phyloP scores from a whole-genome alignment of 2,888 invertebrate genomes.

The Strigamia maritima region DNA sequence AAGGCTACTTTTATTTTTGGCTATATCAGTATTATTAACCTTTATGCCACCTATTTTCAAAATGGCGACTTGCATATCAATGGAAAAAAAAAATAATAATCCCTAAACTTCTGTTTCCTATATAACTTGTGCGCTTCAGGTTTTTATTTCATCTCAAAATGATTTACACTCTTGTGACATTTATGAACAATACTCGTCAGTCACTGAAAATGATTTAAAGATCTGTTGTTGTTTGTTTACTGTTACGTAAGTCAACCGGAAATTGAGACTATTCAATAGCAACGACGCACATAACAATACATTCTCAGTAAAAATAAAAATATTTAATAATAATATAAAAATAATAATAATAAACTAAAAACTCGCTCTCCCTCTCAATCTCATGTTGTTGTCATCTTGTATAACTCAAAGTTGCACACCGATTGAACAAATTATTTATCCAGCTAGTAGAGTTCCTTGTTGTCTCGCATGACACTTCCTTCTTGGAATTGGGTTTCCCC shows the following conservation, averaged over 20 bases:
- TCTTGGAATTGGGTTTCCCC: slow-evolving; percentile 1
- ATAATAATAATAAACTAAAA: too few species aligned
- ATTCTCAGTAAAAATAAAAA: too few species aligned
- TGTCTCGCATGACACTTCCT: slow-evolving; percentile 20
- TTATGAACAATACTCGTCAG: neutral
- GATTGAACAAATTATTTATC: slow-evolving; percentile 5
- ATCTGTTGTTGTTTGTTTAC: slow-evolving; percentile 6
- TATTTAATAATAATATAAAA: too few species aligned
- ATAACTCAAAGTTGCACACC: neutral
- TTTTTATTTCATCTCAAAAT: neutral
- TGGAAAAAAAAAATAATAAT: neutral
- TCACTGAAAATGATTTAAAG: slow-evolving; percentile 12
- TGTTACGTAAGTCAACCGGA: neutral
- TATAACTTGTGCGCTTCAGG: neutral
- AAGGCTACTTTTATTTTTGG: slow-evolving; percentile 18
- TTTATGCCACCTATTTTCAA: neutral
- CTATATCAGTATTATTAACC: neutral
- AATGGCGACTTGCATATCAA: neutral
- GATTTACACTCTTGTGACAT: slow-evolving; percentile 11
- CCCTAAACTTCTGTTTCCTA: neutral
- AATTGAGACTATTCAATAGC: neutral
- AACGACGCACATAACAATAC: neutral
- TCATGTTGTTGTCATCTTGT: neutral
- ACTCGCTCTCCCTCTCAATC: too few species aligned
- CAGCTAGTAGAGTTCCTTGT: neutral